These are phyloP conservation scores for Ceraclea dissimilis DNA, from an alignment of 2,888 invertebrate species.

Conservation along the genomic window DNA sequence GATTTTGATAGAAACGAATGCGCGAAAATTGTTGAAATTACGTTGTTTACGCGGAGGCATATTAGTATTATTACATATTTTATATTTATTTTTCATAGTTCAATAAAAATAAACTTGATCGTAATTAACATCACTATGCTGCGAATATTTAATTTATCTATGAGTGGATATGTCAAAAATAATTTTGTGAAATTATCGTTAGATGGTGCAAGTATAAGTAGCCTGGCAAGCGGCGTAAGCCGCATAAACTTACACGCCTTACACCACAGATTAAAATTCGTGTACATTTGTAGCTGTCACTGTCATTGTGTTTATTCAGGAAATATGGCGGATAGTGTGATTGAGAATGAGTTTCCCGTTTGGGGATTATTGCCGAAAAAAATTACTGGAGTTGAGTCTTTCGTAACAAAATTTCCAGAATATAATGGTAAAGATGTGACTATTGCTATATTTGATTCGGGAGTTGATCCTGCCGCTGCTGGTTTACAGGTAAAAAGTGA, in stretches of 20 bases:
- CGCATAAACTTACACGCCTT: no score
- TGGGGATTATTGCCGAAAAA: constrained; percentile 87
- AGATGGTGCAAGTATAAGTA: constrained; percentile 6
- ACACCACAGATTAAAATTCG: no score
- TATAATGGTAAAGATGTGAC: constrained; percentile 87
- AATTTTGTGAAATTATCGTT: constrained; percentile 4
- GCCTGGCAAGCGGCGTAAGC: neutral
- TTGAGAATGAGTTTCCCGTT: constrained; percentile 62
- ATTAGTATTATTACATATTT: no score
- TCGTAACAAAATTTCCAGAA: constrained; percentile 79
- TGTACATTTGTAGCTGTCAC: neutral
- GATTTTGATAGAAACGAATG: no score
- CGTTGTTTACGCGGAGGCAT: no score
- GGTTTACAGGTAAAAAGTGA: constrained; percentile 75
- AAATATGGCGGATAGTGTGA: constrained; percentile 49
- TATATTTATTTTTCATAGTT: no score
- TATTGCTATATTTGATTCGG: constrained; percentile 96
- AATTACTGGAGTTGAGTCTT: constrained; percentile 85
- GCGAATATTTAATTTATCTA: neutral
- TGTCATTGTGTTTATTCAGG: constrained; percentile 20
- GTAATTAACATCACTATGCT: neutral
- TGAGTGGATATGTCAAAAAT: neutral
- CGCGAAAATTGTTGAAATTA: no score
- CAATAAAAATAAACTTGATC: no score
- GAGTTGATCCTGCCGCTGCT: constrained; percentile 92